Percentiles rank a stretch among this genome's conserved stretches.
Conservation (phyloP, 2,888 invertebrate genomes). For the Himalopsyche tibetana region DNA sequence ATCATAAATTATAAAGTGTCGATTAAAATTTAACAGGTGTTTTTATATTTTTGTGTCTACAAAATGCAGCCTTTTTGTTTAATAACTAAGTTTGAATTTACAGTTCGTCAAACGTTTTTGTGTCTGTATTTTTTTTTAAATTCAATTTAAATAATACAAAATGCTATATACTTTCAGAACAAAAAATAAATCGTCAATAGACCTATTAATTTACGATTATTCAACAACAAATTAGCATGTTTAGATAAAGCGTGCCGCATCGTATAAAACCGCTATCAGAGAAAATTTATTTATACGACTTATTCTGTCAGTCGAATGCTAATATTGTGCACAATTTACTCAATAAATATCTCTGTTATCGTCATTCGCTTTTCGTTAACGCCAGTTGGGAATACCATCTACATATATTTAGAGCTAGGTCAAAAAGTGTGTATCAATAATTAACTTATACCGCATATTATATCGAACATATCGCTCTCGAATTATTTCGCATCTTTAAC, state of each 20-base stretch:
- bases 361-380: conserved; percentile 48
- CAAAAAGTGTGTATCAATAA: conserved; percentile 14
- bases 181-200: neutral
- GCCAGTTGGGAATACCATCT: neutral
- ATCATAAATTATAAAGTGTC: too few species aligned
- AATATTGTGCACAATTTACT: conserved; percentile 51
- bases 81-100: too few species aligned
- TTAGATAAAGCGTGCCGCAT: neutral
- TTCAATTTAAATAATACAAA: too few species aligned
- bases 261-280: conserved; percentile 35
- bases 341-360: conserved; percentile 53
- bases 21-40: too few species aligned
- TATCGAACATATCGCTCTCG: conserved; percentile 49
- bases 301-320: conserved; percentile 44
- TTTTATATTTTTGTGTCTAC: too few species aligned
- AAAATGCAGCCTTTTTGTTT: too few species aligned
- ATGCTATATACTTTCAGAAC: neutral
- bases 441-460: neutral
- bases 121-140: too few species aligned
- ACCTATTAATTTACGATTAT: neutral
- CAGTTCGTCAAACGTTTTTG: too few species aligned
- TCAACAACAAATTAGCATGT: conserved; percentile 15
- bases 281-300: conserved; percentile 49
- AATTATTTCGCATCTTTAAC: conserved; percentile 53
- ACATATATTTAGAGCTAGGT: neutral